Conservation (phyloP, 2,113 vertebrate genomes). For the Pan troglodytes region NHGRI_mPanTro3-v2.1_pri NC_072402.2:50673001-50673500, state of each 20-base stretch:
- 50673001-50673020: background rate
- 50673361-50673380: background rate
- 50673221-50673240: background rate
- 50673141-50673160: background rate
- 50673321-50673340: background rate
- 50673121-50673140: background rate
- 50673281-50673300: background rate
- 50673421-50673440: background rate
- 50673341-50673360: background rate
- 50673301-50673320: background rate
- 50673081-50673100: background rate
- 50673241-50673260: background rate
- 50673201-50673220: background rate
- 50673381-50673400: background rate
- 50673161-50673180: background rate
- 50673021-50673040: background rate
- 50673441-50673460: background rate
- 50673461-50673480: background rate
- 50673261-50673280: background rate
- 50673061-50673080: background rate
- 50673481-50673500: background rate
- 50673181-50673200: background rate
- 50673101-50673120: background rate
- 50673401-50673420: background rate
- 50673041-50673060: background rate